Evolutionary conservation across 2,888 invertebrate genomes (phyloP).

Genomic region (Panzeria rudis): DNA sequence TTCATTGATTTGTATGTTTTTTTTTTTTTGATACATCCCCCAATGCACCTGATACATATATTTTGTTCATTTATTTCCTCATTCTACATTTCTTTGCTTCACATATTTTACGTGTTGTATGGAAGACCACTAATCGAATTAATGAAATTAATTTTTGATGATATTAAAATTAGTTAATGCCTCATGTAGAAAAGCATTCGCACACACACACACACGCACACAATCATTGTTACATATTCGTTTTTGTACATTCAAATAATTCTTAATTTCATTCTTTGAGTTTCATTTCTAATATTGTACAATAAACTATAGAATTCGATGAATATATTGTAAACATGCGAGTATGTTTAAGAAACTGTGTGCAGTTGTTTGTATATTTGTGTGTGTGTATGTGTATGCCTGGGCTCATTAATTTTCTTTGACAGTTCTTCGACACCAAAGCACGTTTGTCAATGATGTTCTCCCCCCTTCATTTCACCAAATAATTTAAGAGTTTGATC

Average conservation of each 20-base stretch:
- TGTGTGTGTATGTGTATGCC: conserved; percentile 67
- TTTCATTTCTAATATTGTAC: conserved; percentile 24
- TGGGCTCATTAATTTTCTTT: conserved; percentile 77
- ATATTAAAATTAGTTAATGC: conserved; percentile 82
- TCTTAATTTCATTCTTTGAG: conserved; percentile 49
- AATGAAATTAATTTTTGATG: conserved; percentile 83
- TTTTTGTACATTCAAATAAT: conserved; percentile 25
- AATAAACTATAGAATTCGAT: conserved; percentile 25
- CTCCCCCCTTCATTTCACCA: conserved; percentile 23
- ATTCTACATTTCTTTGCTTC: conserved; percentile 21
- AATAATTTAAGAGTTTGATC: conserved; percentile 56
- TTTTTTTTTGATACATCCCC: not conserved
- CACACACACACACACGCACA: not conserved
- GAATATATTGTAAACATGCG: too few species aligned
- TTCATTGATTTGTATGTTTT: conserved; percentile 34
- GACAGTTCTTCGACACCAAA: conserved; percentile 76
- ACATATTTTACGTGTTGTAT: conserved; percentile 46
- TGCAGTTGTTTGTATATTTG: not conserved
- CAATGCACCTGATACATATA: conserved; percentile 15
- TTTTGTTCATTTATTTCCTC: conserved; percentile 33
- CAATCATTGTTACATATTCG: not conserved
- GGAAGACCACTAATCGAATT: conserved; percentile 80
- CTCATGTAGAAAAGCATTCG: conserved; percentile 67
- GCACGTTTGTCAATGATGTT: conserved; percentile 77
- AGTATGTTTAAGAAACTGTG: not conserved